Evolutionary conservation across 2,888 invertebrate species (phyloP), one percentile per base, ranked within the genome.

Genomic region (Noctua fimbriata): DNA sequence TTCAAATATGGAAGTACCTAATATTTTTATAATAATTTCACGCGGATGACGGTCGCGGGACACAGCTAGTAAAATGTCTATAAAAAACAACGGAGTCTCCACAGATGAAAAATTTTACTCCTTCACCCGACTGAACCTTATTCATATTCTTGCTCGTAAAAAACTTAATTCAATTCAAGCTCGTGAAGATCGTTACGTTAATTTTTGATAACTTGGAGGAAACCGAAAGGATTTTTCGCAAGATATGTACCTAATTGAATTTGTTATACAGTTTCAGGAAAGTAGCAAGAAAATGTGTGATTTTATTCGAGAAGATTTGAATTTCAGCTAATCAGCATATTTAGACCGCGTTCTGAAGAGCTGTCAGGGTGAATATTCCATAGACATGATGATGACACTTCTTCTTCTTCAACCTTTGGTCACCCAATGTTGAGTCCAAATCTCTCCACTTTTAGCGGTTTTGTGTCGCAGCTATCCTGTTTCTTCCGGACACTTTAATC

Each of bases 121-220:
- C 58, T 70, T 75, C 67, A 67, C 58, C 65, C 66, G 55, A 66
- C 55, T 41, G 73, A 76, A 69, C 78, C 67, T 72, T 36, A 67
- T 75, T 86, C 78, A 81, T 76, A 79, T 66, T 81, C 82, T 67
- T 24, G 76, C 75, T 84, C 86, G 82, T 87, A 84, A 87, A 86
- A 86, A 78, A 80, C 86, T 84, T 86, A 79, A 84, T 81, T 86
- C 69, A 76, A 75, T 75, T 75, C 28, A 58, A 76, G 32, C 71
- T 60, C 76, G 60, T 78, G 49, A 47, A 83, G 78, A 82, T 79
- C 74, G 71, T 78, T 69, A 70, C 63, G 73, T 83, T 86, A 83
- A 86, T 86, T 81, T 83, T 86, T 83, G 72, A 83, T 86, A 65
- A 78, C 67, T 78, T 55, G 36, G 44, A 73, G 66, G 60, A 73